Conservation (phyloP, 2,113 vertebrate genomes). For the Platysteira castanea region DNA sequence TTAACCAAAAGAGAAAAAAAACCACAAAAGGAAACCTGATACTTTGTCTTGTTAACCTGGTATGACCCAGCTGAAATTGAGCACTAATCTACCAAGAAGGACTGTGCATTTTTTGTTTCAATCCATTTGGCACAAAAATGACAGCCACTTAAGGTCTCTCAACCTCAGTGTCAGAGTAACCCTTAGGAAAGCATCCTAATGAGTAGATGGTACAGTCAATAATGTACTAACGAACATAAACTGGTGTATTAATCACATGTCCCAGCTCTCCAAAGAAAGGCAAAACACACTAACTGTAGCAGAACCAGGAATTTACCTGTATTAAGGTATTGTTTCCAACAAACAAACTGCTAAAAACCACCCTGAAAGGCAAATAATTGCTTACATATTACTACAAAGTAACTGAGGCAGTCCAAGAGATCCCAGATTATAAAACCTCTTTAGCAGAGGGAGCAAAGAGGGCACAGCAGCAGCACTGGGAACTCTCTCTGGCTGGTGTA, state of each 20-base stretch:
- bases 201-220: background rate
- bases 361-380: background rate
- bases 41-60: background rate
- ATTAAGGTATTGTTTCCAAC: background rate
- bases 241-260: background rate
- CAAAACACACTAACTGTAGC: background rate
- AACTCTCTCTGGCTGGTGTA: background rate
- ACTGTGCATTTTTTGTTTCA: background rate
- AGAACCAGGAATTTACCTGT: background rate
- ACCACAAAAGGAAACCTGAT: background rate
- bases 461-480: background rate
- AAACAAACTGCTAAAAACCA: background rate
- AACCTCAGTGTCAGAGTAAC: background rate
- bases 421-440: background rate
- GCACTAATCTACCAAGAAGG: background rate
- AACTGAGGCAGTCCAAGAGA: background rate
- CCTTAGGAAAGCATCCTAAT: background rate
- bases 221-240: background rate
- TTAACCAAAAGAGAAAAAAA: background rate
- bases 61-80: background rate
- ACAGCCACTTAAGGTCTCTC: background rate
- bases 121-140: background rate
- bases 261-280: background rate
- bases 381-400: background rate
- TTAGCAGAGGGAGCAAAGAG: background rate